Evolutionary conservation across 2,113 vertebrate genomes (phyloP).

Genomic region (Gavia stellata): DNA sequence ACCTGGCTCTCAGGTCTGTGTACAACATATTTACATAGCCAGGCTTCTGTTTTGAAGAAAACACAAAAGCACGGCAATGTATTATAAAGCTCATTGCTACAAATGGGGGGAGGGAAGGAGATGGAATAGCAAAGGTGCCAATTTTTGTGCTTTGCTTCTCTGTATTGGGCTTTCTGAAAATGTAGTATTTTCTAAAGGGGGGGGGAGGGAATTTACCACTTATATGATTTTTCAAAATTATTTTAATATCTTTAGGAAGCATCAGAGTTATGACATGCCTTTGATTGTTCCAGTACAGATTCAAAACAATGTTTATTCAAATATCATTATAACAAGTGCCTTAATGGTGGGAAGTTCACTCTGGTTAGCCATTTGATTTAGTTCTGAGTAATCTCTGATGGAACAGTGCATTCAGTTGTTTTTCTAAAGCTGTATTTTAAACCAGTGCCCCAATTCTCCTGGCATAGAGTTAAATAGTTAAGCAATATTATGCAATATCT

Average conservation of each 20-base stretch:
- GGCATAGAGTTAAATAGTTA: neutral
- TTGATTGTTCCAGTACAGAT: neutral
- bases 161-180: neutral
- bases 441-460: neutral
- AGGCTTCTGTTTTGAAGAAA: neutral
- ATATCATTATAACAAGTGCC: neutral
- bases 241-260: neutral
- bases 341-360: neutral
- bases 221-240: neutral
- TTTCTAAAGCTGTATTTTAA: neutral
- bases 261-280: neutral
- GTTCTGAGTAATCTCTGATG: neutral
- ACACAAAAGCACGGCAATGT: neutral
- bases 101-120: neutral
- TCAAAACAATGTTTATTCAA: neutral
- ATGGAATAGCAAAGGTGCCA: neutral
- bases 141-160: neutral
- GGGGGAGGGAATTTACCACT: neutral
- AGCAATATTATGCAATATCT: neutral
- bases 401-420: neutral
- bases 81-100: neutral
- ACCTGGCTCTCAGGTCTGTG: neutral
- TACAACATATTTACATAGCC: neutral
- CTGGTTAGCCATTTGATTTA: neutral
- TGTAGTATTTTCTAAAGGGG: neutral